phyloP scores from a whole-genome alignment of 2,113 vertebrate genomes.

The Galeopterus variegatus region DNA sequence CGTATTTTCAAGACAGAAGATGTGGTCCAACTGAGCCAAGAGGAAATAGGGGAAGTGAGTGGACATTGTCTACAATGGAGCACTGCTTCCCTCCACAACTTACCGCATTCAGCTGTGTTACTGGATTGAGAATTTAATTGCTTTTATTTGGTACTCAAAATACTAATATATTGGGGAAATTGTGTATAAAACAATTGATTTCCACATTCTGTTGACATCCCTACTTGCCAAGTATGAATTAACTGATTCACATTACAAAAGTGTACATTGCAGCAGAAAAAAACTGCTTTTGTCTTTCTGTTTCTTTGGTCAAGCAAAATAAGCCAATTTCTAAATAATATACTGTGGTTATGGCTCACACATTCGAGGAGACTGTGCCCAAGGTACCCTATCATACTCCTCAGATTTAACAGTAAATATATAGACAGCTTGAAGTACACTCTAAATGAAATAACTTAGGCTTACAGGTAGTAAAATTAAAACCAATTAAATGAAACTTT shows the following conservation, averaged over 20 bases:
- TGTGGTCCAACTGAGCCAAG: background rate
- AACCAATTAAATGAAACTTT: constrained; percentile 66
- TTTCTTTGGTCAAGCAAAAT: constrained; percentile 61
- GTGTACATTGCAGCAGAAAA: background rate
- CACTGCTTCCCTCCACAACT: background rate
- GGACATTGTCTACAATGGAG: accelerated
- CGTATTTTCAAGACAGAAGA: background rate
- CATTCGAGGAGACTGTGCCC: constrained; percentile 14
- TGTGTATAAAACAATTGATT: background rate
- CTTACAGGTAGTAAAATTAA: constrained; percentile 59
- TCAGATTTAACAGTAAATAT: constrained; percentile 59
- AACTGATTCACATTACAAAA: constrained; percentile 36
- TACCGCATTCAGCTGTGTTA: background rate
- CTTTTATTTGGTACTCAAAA: constrained; percentile 36
- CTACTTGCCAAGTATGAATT: background rate
- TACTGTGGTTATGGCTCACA: constrained; percentile 8
- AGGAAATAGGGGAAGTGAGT: background rate
- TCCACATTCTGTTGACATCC: constrained; percentile 29
- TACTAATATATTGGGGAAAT: background rate
- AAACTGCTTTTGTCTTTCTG: constrained; percentile 32
- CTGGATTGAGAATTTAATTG: background rate
- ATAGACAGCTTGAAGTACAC: constrained; percentile 17
- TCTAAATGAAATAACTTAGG: constrained; percentile 60
- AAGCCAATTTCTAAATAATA: constrained; percentile 18
- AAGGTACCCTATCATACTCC: background rate